phyloP scores from a whole-genome alignment of 1,140 invertebrate genomes.

The Aleiodes sp. region DNA sequence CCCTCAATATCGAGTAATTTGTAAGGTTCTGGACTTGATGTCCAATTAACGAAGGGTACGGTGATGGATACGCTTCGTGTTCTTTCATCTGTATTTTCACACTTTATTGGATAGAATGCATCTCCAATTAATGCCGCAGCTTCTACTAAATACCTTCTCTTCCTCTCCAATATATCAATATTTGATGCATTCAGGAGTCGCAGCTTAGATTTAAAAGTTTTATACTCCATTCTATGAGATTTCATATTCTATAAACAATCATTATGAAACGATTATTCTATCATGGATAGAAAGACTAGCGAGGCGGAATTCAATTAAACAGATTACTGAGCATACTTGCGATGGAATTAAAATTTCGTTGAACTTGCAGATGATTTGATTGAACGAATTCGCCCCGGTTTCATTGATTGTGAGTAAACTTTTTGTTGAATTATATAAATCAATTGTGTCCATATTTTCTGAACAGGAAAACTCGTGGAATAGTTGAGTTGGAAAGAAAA shows the following conservation, averaged over 20 bases:
- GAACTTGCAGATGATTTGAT: conserved; percentile 41
- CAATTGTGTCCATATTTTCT: conserved; percentile 23
- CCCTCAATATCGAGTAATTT: conserved; percentile 44
- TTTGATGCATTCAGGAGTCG: conserved; percentile 7
- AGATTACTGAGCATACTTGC: conserved; percentile 27
- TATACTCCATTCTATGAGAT: not conserved
- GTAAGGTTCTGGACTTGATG: conserved; percentile 41
- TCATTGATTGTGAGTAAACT: conserved; percentile 27
- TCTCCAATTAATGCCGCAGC: conserved; percentile 39
- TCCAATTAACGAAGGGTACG: conserved; percentile 53
- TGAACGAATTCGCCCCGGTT: conserved; percentile 22
- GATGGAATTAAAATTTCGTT: conserved; percentile 28
- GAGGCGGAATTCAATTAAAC: not conserved
- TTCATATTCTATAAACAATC: not conserved
- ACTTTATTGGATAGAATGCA: conserved; percentile 39
- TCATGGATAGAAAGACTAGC: not conserved
- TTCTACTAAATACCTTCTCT: conserved; percentile 40
- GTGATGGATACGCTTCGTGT: conserved; percentile 46
- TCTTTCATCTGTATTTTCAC: conserved; percentile 39
- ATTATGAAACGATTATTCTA: too few relatives aligned
- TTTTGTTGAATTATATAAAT: conserved; percentile 11
- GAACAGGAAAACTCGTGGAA: conserved; percentile 52
- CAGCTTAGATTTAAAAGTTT: conserved; percentile 43
- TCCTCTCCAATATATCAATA: conserved; percentile 40
- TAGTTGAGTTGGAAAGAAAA: conserved; percentile 71